These are phyloP conservation scores for Drosophila falleni DNA, from an alignment of 2,888 invertebrate genomes.

Conservation along the genomic window DNA sequence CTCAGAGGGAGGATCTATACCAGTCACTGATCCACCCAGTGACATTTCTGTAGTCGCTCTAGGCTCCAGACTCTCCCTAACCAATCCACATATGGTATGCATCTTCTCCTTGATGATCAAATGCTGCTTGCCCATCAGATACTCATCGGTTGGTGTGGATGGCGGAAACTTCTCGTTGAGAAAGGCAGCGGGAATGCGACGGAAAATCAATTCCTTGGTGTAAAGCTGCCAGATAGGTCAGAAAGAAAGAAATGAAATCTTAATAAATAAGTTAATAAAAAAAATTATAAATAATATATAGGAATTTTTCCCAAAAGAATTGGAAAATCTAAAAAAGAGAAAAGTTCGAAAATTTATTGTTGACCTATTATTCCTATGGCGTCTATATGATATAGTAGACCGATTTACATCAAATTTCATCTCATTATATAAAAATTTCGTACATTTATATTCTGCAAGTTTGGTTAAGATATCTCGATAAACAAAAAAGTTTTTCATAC, in stretches of 20 bases:
- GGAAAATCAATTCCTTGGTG: constrained; percentile 63
- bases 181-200: constrained; percentile 64
- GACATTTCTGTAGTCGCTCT: not conserved
- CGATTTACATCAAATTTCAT: too few relatives aligned
- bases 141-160: constrained; percentile 74
- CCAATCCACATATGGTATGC: constrained; percentile 41
- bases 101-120: constrained; percentile 73
- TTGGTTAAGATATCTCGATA: too few relatives aligned
- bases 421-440: too few relatives aligned
- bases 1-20: not conserved
- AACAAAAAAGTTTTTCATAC: too few relatives aligned
- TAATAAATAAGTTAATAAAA: not conserved
- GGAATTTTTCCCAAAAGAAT: too few relatives aligned
- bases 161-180: constrained; percentile 81
- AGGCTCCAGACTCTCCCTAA: constrained; percentile 21
- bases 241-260: not conserved
- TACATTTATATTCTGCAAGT: too few relatives aligned
- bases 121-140: constrained; percentile 78
- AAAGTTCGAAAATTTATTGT: too few relatives aligned
- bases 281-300: too few relatives aligned
- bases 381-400: too few relatives aligned
- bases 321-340: too few relatives aligned
- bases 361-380: too few relatives aligned
- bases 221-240: constrained; percentile 46
- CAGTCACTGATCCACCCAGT: not conserved